A percentile compares a stretch with the other conserved stretches of the same genome.
Conservation (phyloP, 2,113 vertebrate species). For the Eurystomus gularis region DNA sequence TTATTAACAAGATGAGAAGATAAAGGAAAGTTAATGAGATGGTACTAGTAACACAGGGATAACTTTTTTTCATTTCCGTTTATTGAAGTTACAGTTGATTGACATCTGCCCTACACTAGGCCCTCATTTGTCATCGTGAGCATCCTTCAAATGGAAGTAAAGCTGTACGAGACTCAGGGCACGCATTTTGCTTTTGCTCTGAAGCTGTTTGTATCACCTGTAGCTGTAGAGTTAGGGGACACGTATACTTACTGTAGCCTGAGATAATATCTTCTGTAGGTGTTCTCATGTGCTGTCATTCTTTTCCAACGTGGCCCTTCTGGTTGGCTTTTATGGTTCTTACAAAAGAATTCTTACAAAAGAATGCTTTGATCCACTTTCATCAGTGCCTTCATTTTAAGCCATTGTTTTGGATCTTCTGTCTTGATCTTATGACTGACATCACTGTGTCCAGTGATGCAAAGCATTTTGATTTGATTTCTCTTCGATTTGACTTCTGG, state of each 20-base stretch:
- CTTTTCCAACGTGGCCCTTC: neutral
- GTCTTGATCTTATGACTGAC: neutral
- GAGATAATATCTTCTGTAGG: neutral
- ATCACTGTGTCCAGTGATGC: neutral
- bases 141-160: neutral
- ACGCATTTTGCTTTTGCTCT: neutral
- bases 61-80: neutral
- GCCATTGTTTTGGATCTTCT: neutral
- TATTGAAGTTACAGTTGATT: neutral
- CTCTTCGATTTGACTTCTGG: neutral
- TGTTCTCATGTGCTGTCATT: neutral
- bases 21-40: neutral
- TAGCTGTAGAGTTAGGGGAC: neutral
- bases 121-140: neutral
- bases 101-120: neutral
- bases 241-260: neutral
- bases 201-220: neutral
- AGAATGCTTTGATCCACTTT: neutral
- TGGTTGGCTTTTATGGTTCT: neutral
- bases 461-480: neutral
- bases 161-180: neutral
- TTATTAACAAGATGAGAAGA: neutral
- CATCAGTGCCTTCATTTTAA: neutral
- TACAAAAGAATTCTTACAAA: neutral
- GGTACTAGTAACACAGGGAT: neutral